Base-by-base conservation (phyloP, 1,140 invertebrate species). In the Epicauta chinensis region DNA sequence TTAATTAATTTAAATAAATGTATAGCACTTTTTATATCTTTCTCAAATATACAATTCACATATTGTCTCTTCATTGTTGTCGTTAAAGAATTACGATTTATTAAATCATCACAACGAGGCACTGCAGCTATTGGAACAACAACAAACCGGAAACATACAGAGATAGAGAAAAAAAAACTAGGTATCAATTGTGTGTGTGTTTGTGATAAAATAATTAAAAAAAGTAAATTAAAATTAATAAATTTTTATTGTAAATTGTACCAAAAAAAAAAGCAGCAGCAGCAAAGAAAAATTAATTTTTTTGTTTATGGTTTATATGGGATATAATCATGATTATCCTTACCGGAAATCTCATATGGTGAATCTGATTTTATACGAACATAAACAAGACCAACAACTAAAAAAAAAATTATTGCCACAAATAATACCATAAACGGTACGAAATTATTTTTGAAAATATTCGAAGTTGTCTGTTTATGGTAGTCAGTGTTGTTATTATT, bases 301-400 rank as follows among this genome's bases (percentile, higher is more conserved):
- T n/a, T n/a, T n/a, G n/a, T n/a, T n/a, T n/a, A n/a, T n/a, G n/a
- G n/a, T n/a, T n/a, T n/a, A n/a, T 30, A 4, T 30, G 23, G 6
- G 44, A 48, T 11, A 39, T 49, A 49, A 32, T 38, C 36, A 32
- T 49, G 30, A 23, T 30, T 30, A 14, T 35, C 51, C 65, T 68
- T 65, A 68, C 66, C 66, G n/a, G 64, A 39, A 15, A 54, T 36
- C 14, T 58, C 55, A 16, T 63, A 16, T 12, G 60, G 51, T 29
- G 63, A 61, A 53, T 65, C 45, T 30, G 59, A 58, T 56, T 58
- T 75, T 65, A 79, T 79, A 59, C 81, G 81, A 65, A 83, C 73
- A 68, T 85, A 85, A 69, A 81, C 74, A 57, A 84, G 73, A 44
- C 78, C 79, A 63, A 85, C 69, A 54, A 76, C 66, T 62, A 78